Base-by-base conservation (phyloP, 2,888 invertebrate genomes). In the Trachelus troglodyta region DNA sequence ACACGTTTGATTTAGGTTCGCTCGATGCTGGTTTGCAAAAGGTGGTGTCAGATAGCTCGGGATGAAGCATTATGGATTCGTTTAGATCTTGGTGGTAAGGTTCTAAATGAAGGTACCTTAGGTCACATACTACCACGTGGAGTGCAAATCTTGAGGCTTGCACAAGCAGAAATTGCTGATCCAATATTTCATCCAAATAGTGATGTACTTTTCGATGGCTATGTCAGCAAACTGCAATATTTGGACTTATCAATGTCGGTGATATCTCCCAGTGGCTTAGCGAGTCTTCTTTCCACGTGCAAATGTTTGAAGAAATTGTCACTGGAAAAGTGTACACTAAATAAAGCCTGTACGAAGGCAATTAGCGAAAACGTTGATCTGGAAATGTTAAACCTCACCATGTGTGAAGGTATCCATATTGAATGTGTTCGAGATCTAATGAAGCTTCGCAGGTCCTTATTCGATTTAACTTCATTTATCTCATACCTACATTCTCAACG, bases 21-120 rank as follows among this genome's bases (percentile, higher is more conserved):
- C 77, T 93, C 93, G 82, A 93, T 93, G 81, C 90, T 92, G 78
- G 94, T 94, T 33, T 94, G 93, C 83, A 92, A 90, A 89, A 94
- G 97, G 84, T 98, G 98, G 94, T 94, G 95, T 88, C 92, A 95
- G 83, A 93, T 98, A 81, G 94, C 95, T 4, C 95, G 95, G 76
- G 98, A 98, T 90, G 97, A 97, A 87, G 95, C 95, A 0, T 91
- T 98, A 0, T 98, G 98, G 98, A 94, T 95, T 71, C 93, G 97
- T 31, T 91, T 98, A 81, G 98, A 98, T 90, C 92, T 97, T 31
- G 95, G 96, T 12, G 94, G 94, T 80, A 94, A 95, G 84, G 94
- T 94, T 0, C 88, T 98, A 12, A 92, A 93, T 30, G 92, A 94
- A 15, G 95, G 95, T 73, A 95, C 95, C 0, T 88, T 98, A 12